Evolutionary conservation across 1,140 invertebrate genomes (phyloP).

Genomic region (Drosophila ogumai): DNA sequence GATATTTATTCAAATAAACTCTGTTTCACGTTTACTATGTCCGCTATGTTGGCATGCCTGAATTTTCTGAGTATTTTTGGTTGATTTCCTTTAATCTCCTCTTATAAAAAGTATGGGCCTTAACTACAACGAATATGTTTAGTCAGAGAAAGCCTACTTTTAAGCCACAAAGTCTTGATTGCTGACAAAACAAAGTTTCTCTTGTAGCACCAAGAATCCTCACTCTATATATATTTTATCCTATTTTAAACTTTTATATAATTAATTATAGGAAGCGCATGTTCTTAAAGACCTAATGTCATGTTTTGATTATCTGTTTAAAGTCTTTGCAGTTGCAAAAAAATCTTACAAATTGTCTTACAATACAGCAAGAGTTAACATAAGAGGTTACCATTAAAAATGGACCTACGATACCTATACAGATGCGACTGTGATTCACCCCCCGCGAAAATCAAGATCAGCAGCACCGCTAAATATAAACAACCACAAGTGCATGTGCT

Average conservation of each 20-base stretch:
- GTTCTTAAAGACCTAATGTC: not conserved
- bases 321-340: not conserved
- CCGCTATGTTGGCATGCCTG: too few relatives aligned
- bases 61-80: too few relatives aligned
- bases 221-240: too few relatives aligned
- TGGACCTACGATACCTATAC: not conserved
- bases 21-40: too few relatives aligned
- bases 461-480: conserved; percentile 34
- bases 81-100: not conserved
- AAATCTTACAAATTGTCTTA: not conserved
- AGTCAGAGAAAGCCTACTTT: not conserved
- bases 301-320: not conserved
- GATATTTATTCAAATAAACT: too few relatives aligned
- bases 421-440: not conserved
- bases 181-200: not conserved
- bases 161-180: not conserved
- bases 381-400: not conserved
- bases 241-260: too few relatives aligned
- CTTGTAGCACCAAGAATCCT: not conserved
- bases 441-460: conserved; percentile 16
- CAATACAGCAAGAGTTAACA: not conserved
- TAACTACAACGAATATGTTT: not conserved
- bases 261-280: not conserved
- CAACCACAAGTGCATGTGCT: conserved; percentile 36
- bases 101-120: not conserved